phyloP scores from a whole-genome alignment of 2,888 invertebrate species.

The Drosophila stalkeri region DNA sequence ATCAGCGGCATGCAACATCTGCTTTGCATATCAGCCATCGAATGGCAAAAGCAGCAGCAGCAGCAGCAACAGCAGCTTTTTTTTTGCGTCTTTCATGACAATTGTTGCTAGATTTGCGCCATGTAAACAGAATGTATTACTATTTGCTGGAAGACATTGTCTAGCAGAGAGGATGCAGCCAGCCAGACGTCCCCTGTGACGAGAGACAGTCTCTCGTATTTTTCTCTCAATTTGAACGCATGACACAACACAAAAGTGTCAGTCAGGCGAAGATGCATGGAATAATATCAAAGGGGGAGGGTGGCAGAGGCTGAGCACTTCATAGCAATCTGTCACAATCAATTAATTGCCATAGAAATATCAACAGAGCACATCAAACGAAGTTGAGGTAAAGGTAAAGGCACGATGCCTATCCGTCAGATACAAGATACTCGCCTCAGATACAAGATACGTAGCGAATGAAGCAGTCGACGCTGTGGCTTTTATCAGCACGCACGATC shows the following conservation, averaged over 20 bases:
- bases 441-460: slow-evolving; percentile 54
- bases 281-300: background rate
- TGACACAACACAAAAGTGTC: slow-evolving; percentile 77
- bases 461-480: slow-evolving; percentile 50
- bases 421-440: slow-evolving; percentile 61
- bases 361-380: slow-evolving; percentile 74
- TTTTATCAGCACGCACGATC: slow-evolving; percentile 80
- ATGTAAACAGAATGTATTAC: slow-evolving; percentile 57
- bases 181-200: slow-evolving; percentile 10
- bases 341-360: slow-evolving; percentile 78
- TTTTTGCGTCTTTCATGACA: slow-evolving; percentile 55
- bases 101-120: slow-evolving; percentile 45
- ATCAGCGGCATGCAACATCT: slow-evolving; percentile 57
- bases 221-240: slow-evolving; percentile 73
- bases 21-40: slow-evolving; percentile 69
- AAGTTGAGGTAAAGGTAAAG: slow-evolving; percentile 57
- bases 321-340: slow-evolving; percentile 80
- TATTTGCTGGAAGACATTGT: slow-evolving; percentile 57
- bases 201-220: slow-evolving; percentile 20
- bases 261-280: slow-evolving; percentile 41
- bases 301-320: slow-evolving; percentile 38
- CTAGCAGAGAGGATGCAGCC: slow-evolving; percentile 34
- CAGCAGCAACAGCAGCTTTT: background rate
- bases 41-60: slow-evolving; percentile 31
- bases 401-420: slow-evolving; percentile 68